Base-by-base conservation (phyloP, 2,797 vertebrate genomes). In the Novumbra hubbsi region DNA sequence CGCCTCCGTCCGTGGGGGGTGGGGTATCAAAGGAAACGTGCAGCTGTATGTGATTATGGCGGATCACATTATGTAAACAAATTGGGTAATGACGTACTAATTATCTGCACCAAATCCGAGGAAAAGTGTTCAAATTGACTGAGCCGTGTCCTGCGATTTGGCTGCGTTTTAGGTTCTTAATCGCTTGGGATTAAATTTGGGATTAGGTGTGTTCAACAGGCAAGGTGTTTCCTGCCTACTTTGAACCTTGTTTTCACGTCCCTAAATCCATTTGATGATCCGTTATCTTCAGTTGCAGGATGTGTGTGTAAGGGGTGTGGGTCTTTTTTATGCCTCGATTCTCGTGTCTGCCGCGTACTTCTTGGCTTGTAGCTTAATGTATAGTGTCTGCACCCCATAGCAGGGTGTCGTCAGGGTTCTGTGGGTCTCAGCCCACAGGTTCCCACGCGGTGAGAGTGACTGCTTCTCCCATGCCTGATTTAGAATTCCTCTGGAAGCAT, bases 11-110 rank as follows among this genome's bases (percentile, higher is more conserved):
- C 67, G 27, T 49, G 11, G 41, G 11, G 7, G 41, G 6, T 2
- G 41, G 41, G 1, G 41, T 28, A 74, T 69, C 28, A 81, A 81
- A 50, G 67, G 28, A 52, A 78, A 32, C 78, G 50, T n/a, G 65
- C 77, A 80, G 72, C 74, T 52, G 72, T 63, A 14, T 15, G 38
- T 71, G 55, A 70, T 84, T 75, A 66, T 14, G 41, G 55, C 27
- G n/a, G 68, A 66, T 82, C 68, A 55, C 71, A 68, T 57, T 69
- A 78, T 75, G 75, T 79, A 79, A 83, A 80, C 76, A 79, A 71
- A 78, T 76, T 63, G 68, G 73, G 72, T 75, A 55, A 80, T 80
- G 17, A 48, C 32, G 45, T 68, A 2, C 27, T 34, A 49, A 60
- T 72, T 49, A 64, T 83, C 81, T 68, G 28, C 21, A 5, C 68